A percentile compares a stretch with the other conserved stretches of the same genome.
Conservation (phyloP, 2,113 vertebrate species). For the Ptilorrhoa leucosticta region DNA sequence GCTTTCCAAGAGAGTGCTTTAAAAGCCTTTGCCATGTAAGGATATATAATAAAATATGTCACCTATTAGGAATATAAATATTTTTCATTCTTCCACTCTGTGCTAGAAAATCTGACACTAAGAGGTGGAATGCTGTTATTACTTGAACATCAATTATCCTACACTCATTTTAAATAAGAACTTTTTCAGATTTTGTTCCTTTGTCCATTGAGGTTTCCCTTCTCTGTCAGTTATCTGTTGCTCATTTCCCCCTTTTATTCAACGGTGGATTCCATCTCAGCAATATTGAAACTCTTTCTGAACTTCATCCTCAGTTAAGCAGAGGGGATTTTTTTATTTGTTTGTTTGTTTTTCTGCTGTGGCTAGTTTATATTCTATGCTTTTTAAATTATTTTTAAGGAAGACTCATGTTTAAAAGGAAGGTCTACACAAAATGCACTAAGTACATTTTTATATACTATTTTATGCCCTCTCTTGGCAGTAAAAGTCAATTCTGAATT, state of each 20-base stretch:
- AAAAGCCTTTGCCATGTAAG: neutral
- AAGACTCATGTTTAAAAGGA: neutral
- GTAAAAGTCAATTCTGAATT: constrained; percentile 60
- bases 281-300: neutral
- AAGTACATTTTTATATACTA: constrained; percentile 33
- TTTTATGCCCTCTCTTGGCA: constrained; percentile 48
- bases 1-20: neutral
- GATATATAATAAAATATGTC: neutral
- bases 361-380: neutral
- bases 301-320: neutral
- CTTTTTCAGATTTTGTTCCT: neutral
- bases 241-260: neutral
- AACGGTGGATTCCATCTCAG: neutral
- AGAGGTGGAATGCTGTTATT: neutral
- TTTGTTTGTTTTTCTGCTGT: neutral
- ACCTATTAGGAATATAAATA: neutral
- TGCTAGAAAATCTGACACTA: neutral
- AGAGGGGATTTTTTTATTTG: neutral
- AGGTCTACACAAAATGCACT: neutral
- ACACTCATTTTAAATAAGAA: neutral
- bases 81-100: neutral
- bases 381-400: neutral
- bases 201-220: neutral
- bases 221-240: neutral
- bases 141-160: neutral